Percentiles rank a stretch among this genome's conserved stretches.
These are phyloP conservation scores for Lasiurus borealis DNA, from an alignment of 2,113 vertebrate genomes.

Conservation along the genomic window DNA sequence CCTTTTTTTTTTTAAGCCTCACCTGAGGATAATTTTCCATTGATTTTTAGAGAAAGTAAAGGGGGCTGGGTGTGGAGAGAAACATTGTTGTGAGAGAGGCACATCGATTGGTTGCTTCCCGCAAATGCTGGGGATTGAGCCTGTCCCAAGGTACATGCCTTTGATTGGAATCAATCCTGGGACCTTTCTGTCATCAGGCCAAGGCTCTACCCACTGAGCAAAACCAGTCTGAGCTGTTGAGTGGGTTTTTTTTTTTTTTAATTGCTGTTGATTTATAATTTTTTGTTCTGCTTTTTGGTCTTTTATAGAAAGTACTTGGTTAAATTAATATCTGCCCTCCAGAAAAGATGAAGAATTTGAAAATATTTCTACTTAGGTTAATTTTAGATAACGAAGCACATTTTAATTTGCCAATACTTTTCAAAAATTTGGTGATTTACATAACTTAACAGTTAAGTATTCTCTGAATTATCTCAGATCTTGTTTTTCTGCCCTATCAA, in stretches of 20 bases:
- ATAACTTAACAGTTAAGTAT: background rate
- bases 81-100: too few species aligned
- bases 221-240: too few species aligned
- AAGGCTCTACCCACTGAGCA: too few species aligned
- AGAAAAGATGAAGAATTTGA: slow-evolving; percentile 42
- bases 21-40: too few species aligned
- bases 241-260: background rate
- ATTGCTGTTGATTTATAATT: background rate
- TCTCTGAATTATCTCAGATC: background rate
- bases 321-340: background rate
- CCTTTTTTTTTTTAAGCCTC: too few species aligned
- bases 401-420: slow-evolving; percentile 40
- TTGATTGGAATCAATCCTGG: too few species aligned
- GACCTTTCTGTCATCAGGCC: too few species aligned
- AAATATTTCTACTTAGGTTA: slow-evolving; percentile 28
- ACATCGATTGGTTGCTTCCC: too few species aligned
- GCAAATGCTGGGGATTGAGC: too few species aligned
- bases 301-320: slow-evolving; percentile 48
- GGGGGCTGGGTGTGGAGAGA: too few species aligned
- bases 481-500: slow-evolving; percentile 34
- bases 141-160: too few species aligned
- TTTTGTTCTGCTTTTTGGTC: background rate
- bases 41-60: too few species aligned
- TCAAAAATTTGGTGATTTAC: background rate
- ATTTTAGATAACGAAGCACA: slow-evolving; percentile 47